A percentile compares a stretch with the other conserved stretches of the same genome.
These are phyloP conservation scores for Philopotamus ludificatus DNA, from an alignment of 1,140 invertebrate species.

Conservation along the genomic window DNA sequence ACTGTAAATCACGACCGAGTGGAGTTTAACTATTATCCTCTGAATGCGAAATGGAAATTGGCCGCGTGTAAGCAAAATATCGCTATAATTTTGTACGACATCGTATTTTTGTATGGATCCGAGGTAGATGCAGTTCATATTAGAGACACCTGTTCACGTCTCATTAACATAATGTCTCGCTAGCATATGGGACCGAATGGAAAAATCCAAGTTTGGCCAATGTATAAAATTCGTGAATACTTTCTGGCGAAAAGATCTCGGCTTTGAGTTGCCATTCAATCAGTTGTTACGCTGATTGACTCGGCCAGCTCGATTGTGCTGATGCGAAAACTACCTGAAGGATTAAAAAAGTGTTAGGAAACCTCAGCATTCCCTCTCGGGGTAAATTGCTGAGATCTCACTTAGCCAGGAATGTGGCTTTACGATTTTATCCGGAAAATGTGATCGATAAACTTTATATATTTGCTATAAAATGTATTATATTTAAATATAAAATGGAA, in stretches of 20 bases:
- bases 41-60: no score
- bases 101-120: not conserved
- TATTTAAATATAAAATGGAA: no score
- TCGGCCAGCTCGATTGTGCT: not conserved
- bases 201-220: slow-evolving; percentile 25
- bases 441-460: no score
- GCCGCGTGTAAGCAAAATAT: slow-evolving; percentile 7
- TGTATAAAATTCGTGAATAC: not conserved
- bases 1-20: no score
- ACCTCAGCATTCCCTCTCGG: slow-evolving; percentile 2
- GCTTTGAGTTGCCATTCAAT: slow-evolving; percentile 2
- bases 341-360: not conserved
- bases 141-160: slow-evolving; percentile 37
- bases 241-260: not conserved
- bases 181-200: slow-evolving; percentile 28
- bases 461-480: no score
- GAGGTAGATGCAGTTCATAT: not conserved
- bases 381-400: no score
- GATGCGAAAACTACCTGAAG: not conserved
- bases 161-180: slow-evolving; percentile 40
- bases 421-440: no score
- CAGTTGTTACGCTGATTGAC: slow-evolving; percentile 15
- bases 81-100: slow-evolving; percentile 10
- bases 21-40: no score
- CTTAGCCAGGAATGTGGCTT: no score